Evolutionary conservation across 1,140 invertebrate species (phyloP).

Genomic region (Drosophila pachea): DNA sequence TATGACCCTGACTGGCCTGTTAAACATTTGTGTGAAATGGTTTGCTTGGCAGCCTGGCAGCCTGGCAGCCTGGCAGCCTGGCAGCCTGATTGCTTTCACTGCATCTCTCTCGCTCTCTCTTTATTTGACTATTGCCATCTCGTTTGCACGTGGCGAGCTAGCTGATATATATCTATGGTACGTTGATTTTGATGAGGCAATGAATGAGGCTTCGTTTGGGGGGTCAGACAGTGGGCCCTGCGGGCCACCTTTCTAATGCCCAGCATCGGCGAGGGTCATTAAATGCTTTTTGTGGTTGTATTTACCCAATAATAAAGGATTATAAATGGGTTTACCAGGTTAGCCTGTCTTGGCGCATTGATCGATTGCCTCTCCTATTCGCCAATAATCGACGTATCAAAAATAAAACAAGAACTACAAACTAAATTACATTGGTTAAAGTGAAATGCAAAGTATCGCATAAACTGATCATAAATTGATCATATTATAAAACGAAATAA

Average conservation of each 20-base stretch:
- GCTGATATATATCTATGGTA: no score
- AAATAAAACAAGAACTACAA: no score
- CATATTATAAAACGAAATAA: not conserved
- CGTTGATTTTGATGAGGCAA: constrained; percentile 37
- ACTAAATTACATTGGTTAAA: constrained; percentile 6
- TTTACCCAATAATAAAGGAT: constrained; percentile 62
- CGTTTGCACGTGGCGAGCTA: no score
- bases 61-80: no score
- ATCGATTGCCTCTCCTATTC: constrained; percentile 53
- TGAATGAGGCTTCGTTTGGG: constrained; percentile 50
- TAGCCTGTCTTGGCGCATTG: constrained; percentile 47
- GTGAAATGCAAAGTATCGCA: constrained; percentile 13
- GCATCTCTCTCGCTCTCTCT: constrained; percentile 2
- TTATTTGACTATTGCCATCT: not conserved
- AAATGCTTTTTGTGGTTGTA: constrained; percentile 45
- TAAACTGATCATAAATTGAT: not conserved
- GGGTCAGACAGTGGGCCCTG: constrained; percentile 70
- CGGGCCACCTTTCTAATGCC: constrained; percentile 73
- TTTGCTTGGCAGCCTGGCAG: constrained; percentile 53
- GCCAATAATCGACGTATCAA: constrained; percentile 19
- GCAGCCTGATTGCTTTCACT: constrained; percentile 62
- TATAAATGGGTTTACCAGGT: constrained; percentile 63
- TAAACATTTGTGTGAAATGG: constrained; percentile 75
- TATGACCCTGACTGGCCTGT: constrained; percentile 68
- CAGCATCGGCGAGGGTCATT: constrained; percentile 55